Evolutionary conservation across 2,888 invertebrate species (phyloP).

Genomic region (Philaethria dido): DNA sequence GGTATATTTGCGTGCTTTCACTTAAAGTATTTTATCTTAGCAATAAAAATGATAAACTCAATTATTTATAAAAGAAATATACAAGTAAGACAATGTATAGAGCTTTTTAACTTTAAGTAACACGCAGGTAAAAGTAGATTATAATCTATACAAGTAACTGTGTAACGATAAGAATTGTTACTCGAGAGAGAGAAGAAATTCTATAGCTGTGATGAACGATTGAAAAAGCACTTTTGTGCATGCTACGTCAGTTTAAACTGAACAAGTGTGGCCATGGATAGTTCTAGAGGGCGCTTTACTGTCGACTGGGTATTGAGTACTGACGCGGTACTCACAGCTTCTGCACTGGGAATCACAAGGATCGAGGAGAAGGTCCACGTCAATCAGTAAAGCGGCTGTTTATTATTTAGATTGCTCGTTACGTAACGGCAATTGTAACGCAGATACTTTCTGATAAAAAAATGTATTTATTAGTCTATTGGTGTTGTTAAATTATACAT

Average conservation of each 20-base stretch:
- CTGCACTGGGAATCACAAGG: conserved; percentile 1
- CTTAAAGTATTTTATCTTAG: conserved; percentile 71
- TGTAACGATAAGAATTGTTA: conserved; percentile 62
- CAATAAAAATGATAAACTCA: conserved; percentile 82
- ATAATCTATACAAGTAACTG: conserved; percentile 69
- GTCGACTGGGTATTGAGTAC: conserved; percentile 39
- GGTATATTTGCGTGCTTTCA: conserved; percentile 68
- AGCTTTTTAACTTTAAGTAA: conserved; percentile 81
- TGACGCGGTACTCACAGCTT: neutral
- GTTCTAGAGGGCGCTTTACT: conserved; percentile 57
- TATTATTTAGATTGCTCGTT: conserved; percentile 51
- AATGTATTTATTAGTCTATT: conserved; percentile 62
- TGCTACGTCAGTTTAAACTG: conserved; percentile 62
- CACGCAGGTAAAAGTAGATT: conserved; percentile 76
- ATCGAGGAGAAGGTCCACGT: neutral
- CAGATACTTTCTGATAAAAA: conserved; percentile 59
- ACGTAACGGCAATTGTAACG: conserved; percentile 56
- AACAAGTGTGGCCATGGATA: conserved; percentile 45
- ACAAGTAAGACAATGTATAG: conserved; percentile 82
- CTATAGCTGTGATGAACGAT: conserved; percentile 81
- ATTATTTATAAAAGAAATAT: conserved; percentile 79
- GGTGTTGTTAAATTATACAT: conserved; percentile 71
- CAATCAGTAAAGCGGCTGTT: conserved; percentile 30
- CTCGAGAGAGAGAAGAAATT: conserved; percentile 67
- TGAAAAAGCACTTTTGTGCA: conserved; percentile 75